phyloP scores from a whole-genome alignment of 2,113 vertebrate genomes.

The Saimiri boliviensis region DNA sequence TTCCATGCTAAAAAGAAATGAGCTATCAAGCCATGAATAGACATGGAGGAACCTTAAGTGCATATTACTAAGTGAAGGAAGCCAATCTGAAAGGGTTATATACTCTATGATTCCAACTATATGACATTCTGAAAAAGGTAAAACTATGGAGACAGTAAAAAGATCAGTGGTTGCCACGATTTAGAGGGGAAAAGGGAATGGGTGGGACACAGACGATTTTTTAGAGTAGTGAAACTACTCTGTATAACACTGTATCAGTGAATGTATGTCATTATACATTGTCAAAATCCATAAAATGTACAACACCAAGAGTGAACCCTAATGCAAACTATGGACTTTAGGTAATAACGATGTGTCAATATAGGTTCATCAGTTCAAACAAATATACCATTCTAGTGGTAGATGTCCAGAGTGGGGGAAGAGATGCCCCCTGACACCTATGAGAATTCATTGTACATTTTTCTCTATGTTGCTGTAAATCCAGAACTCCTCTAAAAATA shows the following conservation, averaged over 20 bases:
- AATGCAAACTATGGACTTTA: neutral
- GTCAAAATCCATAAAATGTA: neutral
- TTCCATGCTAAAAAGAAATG: neutral
- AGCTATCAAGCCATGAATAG: neutral
- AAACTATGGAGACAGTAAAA: neutral
- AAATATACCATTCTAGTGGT: neutral
- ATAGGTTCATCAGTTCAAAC: neutral
- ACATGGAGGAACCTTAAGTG: neutral
- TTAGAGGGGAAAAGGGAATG: neutral
- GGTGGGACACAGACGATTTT: neutral
- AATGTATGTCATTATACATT: neutral
- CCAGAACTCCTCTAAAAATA: neutral
- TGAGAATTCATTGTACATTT: neutral
- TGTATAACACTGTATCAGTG: neutral
- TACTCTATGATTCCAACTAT: neutral
- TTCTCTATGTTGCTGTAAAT: neutral
- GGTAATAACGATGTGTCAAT: neutral
- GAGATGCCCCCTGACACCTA: too few species aligned
- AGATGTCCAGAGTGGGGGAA: fast-evolving
- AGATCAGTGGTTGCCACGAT: neutral
- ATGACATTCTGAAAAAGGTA: neutral
- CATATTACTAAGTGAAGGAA: neutral
- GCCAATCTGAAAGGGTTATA: neutral
- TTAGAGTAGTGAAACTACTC: neutral
- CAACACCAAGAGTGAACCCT: neutral